Evolutionary conservation across 2,888 invertebrate species (phyloP).

Genomic region (Phortica magna): DNA sequence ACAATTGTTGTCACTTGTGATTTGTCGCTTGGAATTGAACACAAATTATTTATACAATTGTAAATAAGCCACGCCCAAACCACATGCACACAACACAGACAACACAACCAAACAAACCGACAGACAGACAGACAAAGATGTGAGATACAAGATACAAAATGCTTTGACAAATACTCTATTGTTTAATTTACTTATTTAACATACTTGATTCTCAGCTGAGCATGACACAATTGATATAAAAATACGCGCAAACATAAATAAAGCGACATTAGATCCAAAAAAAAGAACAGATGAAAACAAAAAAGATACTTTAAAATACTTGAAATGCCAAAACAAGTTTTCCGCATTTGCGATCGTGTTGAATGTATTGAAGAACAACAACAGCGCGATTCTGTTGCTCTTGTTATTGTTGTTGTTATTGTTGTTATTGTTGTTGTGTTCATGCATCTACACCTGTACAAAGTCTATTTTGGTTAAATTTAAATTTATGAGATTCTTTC

Average conservation of each 20-base stretch:
- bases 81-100: background rate
- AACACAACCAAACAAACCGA: no score
- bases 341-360: background rate
- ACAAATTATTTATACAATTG: slow-evolving; percentile 26
- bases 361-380: slow-evolving; percentile 14
- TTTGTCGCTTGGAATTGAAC: slow-evolving; percentile 7
- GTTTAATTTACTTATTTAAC: slow-evolving; percentile 14
- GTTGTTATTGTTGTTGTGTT: background rate
- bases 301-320: slow-evolving; percentile 23
- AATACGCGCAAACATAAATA: slow-evolving; percentile 21
- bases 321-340: slow-evolving; percentile 21
- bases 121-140: background rate
- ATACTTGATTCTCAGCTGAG: background rate
- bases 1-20: slow-evolving; percentile 22
- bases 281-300: background rate
- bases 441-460: slow-evolving; percentile 21
- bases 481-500: slow-evolving; percentile 30
- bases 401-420: background rate
- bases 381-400: background rate
- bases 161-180: slow-evolving; percentile 13
- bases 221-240: slow-evolving; percentile 22
- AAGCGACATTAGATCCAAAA: slow-evolving; percentile 14
- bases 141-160: background rate
- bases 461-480: slow-evolving; percentile 26
- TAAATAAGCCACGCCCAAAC: slow-evolving; percentile 27